phyloP scores from a whole-genome alignment of 2,888 invertebrate species.

The Limnephilus lunatus region DNA sequence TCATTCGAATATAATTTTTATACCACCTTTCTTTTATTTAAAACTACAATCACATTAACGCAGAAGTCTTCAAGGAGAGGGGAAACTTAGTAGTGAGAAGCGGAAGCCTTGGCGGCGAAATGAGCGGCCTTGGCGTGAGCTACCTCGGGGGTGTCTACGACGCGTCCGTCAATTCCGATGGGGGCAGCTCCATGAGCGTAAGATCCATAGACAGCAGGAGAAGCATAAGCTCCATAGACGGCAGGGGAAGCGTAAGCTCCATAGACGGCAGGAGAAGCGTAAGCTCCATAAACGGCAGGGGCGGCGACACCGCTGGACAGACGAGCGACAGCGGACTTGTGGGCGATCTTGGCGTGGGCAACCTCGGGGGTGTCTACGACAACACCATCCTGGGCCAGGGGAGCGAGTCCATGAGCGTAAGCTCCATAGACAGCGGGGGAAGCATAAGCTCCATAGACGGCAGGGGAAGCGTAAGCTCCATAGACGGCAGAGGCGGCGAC shows the following conservation, averaged over 20 bases:
- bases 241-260: conserved; percentile 18
- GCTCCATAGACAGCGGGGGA: conserved; percentile 26
- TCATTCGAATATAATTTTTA: too few relatives aligned
- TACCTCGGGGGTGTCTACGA: not conserved
- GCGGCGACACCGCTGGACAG: conserved; percentile 43
- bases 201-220: conserved; percentile 3
- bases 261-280: conserved; percentile 27
- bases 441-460: conserved; percentile 29
- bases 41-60: too few relatives aligned
- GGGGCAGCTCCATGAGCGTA: conserved; percentile 32
- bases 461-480: conserved; percentile 34
- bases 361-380: conserved; percentile 70
- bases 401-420: conserved; percentile 73
- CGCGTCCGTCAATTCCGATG: not conserved
- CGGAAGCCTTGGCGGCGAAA: conserved; percentile 75
- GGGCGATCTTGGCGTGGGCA: conserved; percentile 52
- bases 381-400: conserved; percentile 76
- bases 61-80: too few relatives aligned
- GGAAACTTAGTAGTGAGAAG: conserved; percentile 19
- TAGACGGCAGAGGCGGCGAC: conserved; percentile 36
- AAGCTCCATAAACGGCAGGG: conserved; percentile 22
- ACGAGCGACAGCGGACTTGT: conserved; percentile 66
- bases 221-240: not conserved
- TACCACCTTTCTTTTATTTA: too few relatives aligned
- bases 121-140: conserved; percentile 77